Percentiles rank a stretch among this genome's conserved stretches.
Evolutionary conservation across 2,888 invertebrate species (phyloP).

Genomic region (Podotricha telesiphe): DNA sequence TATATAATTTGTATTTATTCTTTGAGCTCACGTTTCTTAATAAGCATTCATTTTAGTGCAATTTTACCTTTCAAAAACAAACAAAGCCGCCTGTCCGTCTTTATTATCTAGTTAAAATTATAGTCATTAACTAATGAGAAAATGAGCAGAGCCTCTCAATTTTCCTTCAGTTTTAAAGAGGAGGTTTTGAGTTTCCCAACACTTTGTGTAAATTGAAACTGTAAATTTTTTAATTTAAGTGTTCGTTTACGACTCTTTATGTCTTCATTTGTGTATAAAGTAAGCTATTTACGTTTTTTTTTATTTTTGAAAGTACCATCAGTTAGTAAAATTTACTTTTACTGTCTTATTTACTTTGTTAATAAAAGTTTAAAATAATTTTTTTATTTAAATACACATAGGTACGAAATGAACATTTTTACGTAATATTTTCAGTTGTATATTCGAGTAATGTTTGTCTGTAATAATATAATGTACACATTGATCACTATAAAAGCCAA

Average conservation of each 20-base stretch:
- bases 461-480: constrained; percentile 38
- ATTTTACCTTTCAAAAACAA: constrained; percentile 74
- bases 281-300: background rate
- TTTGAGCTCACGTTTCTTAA: constrained; percentile 64
- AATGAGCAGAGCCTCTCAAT: constrained; percentile 66
- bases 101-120: constrained; percentile 80
- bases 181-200: constrained; percentile 61
- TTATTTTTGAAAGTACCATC: background rate
- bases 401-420: too few species aligned
- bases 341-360: too few species aligned
- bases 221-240: constrained; percentile 33
- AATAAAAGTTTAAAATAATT: too few species aligned
- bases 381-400: too few species aligned
- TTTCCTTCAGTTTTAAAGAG: constrained; percentile 62
- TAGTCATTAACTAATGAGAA: constrained; percentile 75
- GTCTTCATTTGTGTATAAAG: constrained; percentile 6
- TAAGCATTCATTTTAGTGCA: constrained; percentile 70
- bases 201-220: constrained; percentile 55
- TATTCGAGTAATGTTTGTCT: constrained; percentile 30
- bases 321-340: background rate
- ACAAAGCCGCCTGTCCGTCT: constrained; percentile 76
- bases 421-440: background rate
- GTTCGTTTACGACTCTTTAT: constrained; percentile 1
- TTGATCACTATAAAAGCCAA: constrained; percentile 44
- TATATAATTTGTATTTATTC: constrained; percentile 58